Conservation (phyloP, 2,888 invertebrate species). For the Troides aeacus region DNA sequence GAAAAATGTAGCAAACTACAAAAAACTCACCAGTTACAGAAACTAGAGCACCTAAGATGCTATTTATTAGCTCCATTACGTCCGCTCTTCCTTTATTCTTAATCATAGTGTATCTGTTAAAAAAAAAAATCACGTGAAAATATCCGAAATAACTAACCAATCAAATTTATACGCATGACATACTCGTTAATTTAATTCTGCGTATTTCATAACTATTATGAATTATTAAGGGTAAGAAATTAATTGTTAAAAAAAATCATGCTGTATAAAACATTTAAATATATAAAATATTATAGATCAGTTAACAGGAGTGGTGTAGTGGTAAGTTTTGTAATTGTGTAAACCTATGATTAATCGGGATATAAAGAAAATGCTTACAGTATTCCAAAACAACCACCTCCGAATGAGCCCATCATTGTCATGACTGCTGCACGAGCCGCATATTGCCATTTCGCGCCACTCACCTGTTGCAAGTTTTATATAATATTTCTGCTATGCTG, state of each 20-base stretch:
- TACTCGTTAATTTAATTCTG: no score
- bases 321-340: no score
- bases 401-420: slow-evolving; percentile 95
- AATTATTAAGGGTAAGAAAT: no score
- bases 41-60: slow-evolving; percentile 92
- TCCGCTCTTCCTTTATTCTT: slow-evolving; percentile 87
- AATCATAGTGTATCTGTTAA: slow-evolving; percentile 80
- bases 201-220: no score
- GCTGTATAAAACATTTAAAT: no score
- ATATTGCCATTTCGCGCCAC: slow-evolving; percentile 94
- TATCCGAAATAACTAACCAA: no score
- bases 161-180: no score
- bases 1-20: no score
- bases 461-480: slow-evolving; percentile 63
- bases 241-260: no score
- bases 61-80: slow-evolving; percentile 92
- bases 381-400: slow-evolving; percentile 88
- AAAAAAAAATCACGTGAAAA: background rate
- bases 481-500: background rate
- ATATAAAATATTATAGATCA: no score
- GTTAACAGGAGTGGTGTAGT: no score
- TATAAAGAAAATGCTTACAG: slow-evolving; percentile 55
- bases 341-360: no score
- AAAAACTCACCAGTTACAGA: slow-evolving; percentile 85
- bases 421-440: slow-evolving; percentile 93